These are phyloP conservation scores for Willisornis vidua DNA, from an alignment of 2,113 vertebrate species.

Conservation along the genomic window DNA sequence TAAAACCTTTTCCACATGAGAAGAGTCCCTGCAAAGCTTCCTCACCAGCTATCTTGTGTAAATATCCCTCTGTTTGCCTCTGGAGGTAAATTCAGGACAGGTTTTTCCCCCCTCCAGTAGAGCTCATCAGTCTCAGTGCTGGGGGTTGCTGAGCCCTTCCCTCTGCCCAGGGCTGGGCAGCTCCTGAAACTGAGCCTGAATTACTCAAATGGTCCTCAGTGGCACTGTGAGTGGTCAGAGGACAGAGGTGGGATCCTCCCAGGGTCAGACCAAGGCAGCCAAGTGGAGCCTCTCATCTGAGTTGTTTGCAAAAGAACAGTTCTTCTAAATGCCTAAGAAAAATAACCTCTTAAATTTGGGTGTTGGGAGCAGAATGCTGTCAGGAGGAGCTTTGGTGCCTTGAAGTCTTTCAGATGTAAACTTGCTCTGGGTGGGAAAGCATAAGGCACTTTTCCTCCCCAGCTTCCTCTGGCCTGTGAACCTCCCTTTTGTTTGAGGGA, in stretches of 20 bases:
- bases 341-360: not conserved
- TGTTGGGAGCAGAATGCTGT: not conserved
- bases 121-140: rapidly evolving
- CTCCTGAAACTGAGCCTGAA: not conserved
- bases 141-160: not conserved
- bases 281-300: not conserved
- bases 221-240: not conserved
- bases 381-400: not conserved
- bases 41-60: slow-evolving; percentile 9
- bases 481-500: slow-evolving; percentile 24
- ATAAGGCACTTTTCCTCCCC: not conserved
- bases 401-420: not conserved
- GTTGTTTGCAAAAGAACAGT: not conserved
- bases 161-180: not conserved
- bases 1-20: not conserved
- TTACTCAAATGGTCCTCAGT: not conserved
- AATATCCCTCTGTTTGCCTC: not conserved
- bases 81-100: not conserved
- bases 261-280: not conserved
- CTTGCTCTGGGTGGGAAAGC: not conserved
- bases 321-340: not conserved
- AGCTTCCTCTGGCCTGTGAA: not conserved
- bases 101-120: not conserved
- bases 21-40: not conserved
- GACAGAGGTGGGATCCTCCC: not conserved